These are phyloP conservation scores for Geodia barretti DNA, from an alignment of 37 sponge, comb jelly and placozoan species.

Conservation along the genomic window DNA sequence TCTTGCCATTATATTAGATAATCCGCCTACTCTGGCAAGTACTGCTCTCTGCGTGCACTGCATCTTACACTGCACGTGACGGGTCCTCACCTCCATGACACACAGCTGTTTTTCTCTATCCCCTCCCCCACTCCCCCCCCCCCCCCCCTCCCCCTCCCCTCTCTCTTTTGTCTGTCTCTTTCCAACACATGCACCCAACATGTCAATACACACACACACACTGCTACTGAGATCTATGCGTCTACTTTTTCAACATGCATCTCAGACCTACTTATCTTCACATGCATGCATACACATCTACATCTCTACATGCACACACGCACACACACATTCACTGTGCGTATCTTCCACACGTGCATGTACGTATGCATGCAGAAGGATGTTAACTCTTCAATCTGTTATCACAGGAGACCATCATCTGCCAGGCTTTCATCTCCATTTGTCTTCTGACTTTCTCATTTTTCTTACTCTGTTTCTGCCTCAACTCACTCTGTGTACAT, in stretches of 20 bases:
- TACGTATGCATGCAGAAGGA: neutral
- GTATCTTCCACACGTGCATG: neutral
- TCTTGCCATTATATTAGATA: constrained; percentile 1
- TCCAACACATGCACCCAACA: neutral
- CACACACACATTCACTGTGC: constrained; percentile 4
- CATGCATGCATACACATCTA: constrained; percentile 12
- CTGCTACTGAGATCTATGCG: neutral
- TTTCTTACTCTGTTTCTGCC: neutral
- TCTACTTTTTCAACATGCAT: neutral
- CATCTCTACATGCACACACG: neutral
- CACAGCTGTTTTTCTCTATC: neutral
- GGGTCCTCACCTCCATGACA: neutral
- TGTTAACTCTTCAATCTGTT: neutral
- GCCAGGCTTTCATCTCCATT: neutral
- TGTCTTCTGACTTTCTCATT: too few relatives aligned
- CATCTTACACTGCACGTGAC: neutral
- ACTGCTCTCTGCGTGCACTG: neutral
- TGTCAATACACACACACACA: constrained; percentile 14
- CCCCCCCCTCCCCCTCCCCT: neutral
- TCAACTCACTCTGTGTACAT: neutral
- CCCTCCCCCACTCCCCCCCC: neutral
- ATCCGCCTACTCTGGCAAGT: neutral
- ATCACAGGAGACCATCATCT: neutral
- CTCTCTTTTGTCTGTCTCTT: constrained; percentile 1
- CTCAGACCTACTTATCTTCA: too few relatives aligned